Base-by-base conservation (phyloP, 2,113 vertebrate species). In the Haplotaxodon microlepis region DNA sequence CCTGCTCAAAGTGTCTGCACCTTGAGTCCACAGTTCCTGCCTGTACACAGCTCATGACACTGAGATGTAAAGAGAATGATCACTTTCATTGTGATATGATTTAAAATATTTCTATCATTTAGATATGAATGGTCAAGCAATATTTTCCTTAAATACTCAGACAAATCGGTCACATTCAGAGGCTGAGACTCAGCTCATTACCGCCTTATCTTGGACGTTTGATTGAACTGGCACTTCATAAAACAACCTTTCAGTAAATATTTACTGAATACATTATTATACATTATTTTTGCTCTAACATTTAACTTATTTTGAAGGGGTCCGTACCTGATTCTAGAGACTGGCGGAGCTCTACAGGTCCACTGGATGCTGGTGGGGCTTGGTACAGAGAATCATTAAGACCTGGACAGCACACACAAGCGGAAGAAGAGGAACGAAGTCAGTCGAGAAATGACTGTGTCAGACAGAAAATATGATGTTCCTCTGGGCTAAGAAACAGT, bases 261-360 rank as follows among this genome's bases (percentile, higher is more conserved):
- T 45, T 76, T 47, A 50, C 9, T 19, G 24, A 76, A 29, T 47
- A 19, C 14, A 76, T 47, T 47, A 27, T 45, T 29, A 76, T 19
- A 29, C 24, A 29, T 29, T 47, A 27, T 27, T 11, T 76, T 47
- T 47, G 9, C 9, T 47, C 14, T 29, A 5, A 45, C 4, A 76
- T 76, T 76, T 27, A 76, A 47, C 17, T 34, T 34, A 34, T 34
- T 36, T 36, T 19, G 19, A 36, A 79, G 1, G 47, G 31, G 12
- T 53, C 50, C 4, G 5, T 89, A 93, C 92, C 92, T 86, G 87
- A 87, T 36, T 90, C 85, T 34, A 93, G 66, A 42, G 85, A 24
- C 86, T 92, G 90, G 0, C 36, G 24, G 66, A 92, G 89, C 66
- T 89, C 87, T 4, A 24, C 51, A 2, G 90, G 89, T 56, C 85